Evolutionary conservation across 2,888 invertebrate species (phyloP), one percentile per base, ranked within the genome.

Genomic region (Agonum fuliginosum): DNA sequence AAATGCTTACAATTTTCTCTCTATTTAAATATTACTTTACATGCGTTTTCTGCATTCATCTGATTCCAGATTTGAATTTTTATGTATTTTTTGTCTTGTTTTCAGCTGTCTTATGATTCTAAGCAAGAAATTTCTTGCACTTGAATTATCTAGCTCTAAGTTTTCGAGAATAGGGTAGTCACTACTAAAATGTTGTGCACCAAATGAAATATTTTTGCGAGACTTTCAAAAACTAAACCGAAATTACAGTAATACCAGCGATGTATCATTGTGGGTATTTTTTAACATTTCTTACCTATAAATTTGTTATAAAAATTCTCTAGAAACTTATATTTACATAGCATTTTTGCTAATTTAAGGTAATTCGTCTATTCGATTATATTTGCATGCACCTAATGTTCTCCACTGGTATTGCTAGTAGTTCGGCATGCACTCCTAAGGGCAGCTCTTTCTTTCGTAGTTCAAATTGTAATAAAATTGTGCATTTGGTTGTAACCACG

Each of bases 291-390:
- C 75, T 51, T 75, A 46, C 65, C 67, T 67, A 67, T 51, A 75
- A 75, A 67, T 75, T 75, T 67, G 48, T 75, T 75, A 75, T 75
- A 75, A 75, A 75, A 75, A 75, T 75, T 48, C 67, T 43, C 75
- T 75, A 75, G 30, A 67, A 75, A 75, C 75, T 75, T 67, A 75
- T 67, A 67, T 67, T 67, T 67, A 67, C 65, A 67, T 75, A 67
- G 62, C 51, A 75, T 37, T 24, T 12, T 75, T 51, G 27, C 67
- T 67, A 34, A 67, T 67, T 65, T 48, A 74, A 62, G 43, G 19
- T 70, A 70, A 43, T 70, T 70, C 67, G 54, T 67, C 75, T 75
- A 75, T 75, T 75, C 46, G 58, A 37, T 54, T 75, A 75, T 37
- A 72, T 12, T 43, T 27, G 75, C 75, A 75, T 75, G 75, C 75